Percentiles rank a stretch among this genome's conserved stretches.
Evolutionary conservation across 2,888 invertebrate species (phyloP).

Genomic region (Calameuta pallipes): DNA sequence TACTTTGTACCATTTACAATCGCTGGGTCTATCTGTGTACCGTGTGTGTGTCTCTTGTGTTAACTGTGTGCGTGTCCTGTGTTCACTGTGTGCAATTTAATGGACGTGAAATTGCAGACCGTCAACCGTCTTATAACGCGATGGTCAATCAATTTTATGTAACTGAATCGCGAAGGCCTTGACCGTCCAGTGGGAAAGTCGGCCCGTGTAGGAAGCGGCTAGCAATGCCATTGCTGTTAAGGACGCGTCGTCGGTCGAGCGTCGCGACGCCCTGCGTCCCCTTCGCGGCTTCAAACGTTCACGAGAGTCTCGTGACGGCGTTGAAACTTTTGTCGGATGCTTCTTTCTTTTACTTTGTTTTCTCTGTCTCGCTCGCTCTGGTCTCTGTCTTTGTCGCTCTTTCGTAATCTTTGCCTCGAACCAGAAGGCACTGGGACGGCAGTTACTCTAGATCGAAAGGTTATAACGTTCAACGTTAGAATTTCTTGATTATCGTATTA

Average conservation of each 20-base stretch:
- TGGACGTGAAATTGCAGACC: background rate
- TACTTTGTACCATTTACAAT: too few species aligned
- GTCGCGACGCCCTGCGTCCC: background rate
- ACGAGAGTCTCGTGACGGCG: background rate
- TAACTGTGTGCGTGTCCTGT: too few species aligned
- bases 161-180: slow-evolving; percentile 37
- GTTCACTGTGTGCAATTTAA: background rate
- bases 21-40: too few species aligned
- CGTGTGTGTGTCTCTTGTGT: too few species aligned
- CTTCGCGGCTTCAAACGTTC: too few species aligned
- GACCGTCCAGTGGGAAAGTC: slow-evolving; percentile 30
- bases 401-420: background rate
- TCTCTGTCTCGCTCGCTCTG: too few species aligned
- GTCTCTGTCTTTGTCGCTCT: background rate
- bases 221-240: background rate
- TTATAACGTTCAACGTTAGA: background rate
- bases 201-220: background rate
- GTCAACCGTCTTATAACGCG: background rate
- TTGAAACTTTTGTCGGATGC: background rate
- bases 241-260: background rate
- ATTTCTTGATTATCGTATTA: background rate
- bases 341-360: background rate
- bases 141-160: slow-evolving; percentile 41
- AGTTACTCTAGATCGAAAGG: background rate
- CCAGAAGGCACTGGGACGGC: background rate